phyloP scores from a whole-genome alignment of 2,888 invertebrate species.

The Leptarthrus brevirostris region DNA sequence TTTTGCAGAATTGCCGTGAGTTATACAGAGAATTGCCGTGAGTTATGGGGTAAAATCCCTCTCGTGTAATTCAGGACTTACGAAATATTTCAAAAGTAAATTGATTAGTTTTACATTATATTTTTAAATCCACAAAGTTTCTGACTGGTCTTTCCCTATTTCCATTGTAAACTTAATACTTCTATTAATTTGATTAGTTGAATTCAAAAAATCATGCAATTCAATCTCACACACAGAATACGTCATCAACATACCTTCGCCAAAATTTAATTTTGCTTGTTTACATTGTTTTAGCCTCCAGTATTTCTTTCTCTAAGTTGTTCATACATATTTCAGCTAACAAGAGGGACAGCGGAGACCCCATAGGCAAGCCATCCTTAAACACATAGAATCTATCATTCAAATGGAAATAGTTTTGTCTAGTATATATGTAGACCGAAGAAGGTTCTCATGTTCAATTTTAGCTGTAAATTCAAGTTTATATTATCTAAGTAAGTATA shows the following conservation, averaged over 20 bases:
- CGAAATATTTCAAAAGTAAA: no score
- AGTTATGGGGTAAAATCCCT: no score
- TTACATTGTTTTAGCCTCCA: neutral
- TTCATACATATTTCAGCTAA: neutral
- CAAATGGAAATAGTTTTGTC: neutral
- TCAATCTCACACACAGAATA: no score
- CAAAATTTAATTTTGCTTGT: neutral
- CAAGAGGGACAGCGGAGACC: neutral
- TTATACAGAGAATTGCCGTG: no score
- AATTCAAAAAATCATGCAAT: no score
- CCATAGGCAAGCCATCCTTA: neutral
- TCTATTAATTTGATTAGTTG: neutral
- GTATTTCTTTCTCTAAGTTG: neutral
- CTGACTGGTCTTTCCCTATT: neutral
- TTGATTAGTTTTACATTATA: no score
- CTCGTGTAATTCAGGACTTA: no score
- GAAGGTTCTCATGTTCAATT: neutral
- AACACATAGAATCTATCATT: neutral
- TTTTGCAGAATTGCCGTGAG: no score
- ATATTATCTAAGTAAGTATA: no score
- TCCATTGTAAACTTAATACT: neutral
- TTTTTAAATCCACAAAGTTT: neutral
- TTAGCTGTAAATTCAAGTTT: no score
- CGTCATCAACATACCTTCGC: neutral
- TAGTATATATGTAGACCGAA: neutral